Evolutionary conservation across 2,888 invertebrate species (phyloP).

Genomic region (Nipponacmea schrenckii): DNA sequence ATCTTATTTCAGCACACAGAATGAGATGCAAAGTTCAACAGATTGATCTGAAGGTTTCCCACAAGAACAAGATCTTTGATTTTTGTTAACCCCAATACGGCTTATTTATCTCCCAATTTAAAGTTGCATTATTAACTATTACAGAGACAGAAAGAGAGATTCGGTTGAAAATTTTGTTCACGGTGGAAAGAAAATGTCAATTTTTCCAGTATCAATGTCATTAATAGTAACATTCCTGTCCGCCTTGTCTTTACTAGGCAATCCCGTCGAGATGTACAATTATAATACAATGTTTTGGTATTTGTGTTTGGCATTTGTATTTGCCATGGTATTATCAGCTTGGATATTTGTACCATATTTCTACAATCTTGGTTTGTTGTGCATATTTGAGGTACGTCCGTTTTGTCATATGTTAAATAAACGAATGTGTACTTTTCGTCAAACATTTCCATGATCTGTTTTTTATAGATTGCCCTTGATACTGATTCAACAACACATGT

Average conservation of each 20-base stretch:
- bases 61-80: too few relatives aligned
- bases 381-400: slow-evolving; percentile 34
- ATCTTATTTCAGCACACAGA: too few relatives aligned
- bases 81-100: too few relatives aligned
- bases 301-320: slow-evolving; percentile 33
- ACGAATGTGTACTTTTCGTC: too few relatives aligned
- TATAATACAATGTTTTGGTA: slow-evolving; percentile 41
- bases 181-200: slow-evolving; percentile 52
- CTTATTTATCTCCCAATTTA: too few relatives aligned
- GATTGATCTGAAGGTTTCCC: too few relatives aligned
- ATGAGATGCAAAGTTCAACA: too few relatives aligned
- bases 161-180: background rate
- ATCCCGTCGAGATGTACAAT: slow-evolving; percentile 43
- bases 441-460: too few relatives aligned
- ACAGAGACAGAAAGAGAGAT: background rate
- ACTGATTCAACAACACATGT: too few relatives aligned
- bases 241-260: slow-evolving; percentile 42
- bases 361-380: slow-evolving; percentile 32
- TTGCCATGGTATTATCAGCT: slow-evolving; percentile 40
- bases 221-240: slow-evolving; percentile 56
- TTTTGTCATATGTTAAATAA: too few relatives aligned
- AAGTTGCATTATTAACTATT: too few relatives aligned
- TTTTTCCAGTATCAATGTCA: slow-evolving; percentile 63
- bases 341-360: slow-evolving; percentile 37
- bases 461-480: too few relatives aligned